Evolutionary conservation across 64 coral and sea anemone genomes (phyloP), one percentile per base, ranked within the genome.

Genomic region (Cladopsammia gracilis): DNA sequence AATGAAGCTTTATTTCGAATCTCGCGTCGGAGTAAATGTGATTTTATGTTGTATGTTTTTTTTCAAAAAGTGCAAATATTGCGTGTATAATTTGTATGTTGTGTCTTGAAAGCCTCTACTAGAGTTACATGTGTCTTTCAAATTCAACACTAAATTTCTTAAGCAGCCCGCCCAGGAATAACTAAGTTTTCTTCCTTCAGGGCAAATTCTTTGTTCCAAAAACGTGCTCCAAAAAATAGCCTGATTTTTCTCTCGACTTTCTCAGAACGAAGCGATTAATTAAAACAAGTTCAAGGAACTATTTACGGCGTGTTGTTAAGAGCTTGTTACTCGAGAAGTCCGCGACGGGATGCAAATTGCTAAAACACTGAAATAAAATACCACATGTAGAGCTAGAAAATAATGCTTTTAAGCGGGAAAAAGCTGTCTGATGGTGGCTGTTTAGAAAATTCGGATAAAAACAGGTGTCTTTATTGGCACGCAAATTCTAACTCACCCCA

Each of bases 311-410:
- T 7, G 3, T 77, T 54, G 25, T 20, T 0, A 54, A 18, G 48
- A 20, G 4, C 12, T 12, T 42, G 77, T 58, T 59, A 60, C 13
- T 43, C 26, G 10, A 14, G 8, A 57, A 79, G 12, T n/a, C n/a
- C 7, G 2, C 43, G 2, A n/a, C 61, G 80, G 61, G 61, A 49
- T n/a, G 19, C 45, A 50, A 67, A 84, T 66, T 84, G 64, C 45
- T 62, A n/a, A 49, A 66, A 84, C 43, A 67, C 62, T 64, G 8
- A 23, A 46, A n/a, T 83, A 54, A 77, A 77, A 24, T 13, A 24
- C 61, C 80, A 84, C 80, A 67, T 84, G 80, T 48, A 14, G 80
- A 43, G 62, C 77, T 14, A 59, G 60, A 68, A 68, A 84, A 9
- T 68, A 45, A 68, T 84, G 44, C 80, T 84, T 68, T 64, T 44